Conservation (phyloP, 2,888 invertebrate species). For the Disparrhopalites patrizii region DNA sequence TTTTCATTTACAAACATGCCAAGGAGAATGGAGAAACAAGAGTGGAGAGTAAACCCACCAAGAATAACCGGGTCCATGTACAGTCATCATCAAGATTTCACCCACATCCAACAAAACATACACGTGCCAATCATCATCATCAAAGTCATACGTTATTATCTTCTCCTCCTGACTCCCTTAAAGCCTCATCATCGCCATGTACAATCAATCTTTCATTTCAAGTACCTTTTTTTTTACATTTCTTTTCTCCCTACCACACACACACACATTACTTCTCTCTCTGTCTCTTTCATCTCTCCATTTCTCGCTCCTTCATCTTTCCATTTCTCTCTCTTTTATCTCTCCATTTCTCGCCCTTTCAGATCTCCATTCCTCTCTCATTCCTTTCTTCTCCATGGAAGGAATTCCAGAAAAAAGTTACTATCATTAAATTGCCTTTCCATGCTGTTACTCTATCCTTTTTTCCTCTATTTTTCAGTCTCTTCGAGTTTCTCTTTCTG, state of each 20-base stretch:
- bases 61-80: no score
- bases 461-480: no score
- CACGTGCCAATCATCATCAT: constrained; percentile 45
- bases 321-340: not conserved
- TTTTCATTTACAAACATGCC: constrained; percentile 10
- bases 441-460: no score
- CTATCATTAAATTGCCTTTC: no score
- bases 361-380: not conserved
- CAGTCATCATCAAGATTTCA: constrained; percentile 14
- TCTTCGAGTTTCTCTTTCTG: no score
- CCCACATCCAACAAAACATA: constrained; percentile 19
- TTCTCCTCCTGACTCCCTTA: constrained; percentile 20
- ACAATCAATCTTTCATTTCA: constrained; percentile 33
- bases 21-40: not conserved
- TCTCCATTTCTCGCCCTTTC: not conserved
- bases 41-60: not conserved
- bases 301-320: not conserved
- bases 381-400: not conserved
- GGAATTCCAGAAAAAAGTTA: not conserved
- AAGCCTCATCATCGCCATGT: constrained; percentile 23
- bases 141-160: constrained; percentile 30
- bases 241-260: constrained; percentile 7
- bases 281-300: not conserved
- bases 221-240: no score
- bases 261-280: not conserved